Evolutionary conservation across 2,888 invertebrate species (phyloP).

Genomic region (Caradrina kadenii): DNA sequence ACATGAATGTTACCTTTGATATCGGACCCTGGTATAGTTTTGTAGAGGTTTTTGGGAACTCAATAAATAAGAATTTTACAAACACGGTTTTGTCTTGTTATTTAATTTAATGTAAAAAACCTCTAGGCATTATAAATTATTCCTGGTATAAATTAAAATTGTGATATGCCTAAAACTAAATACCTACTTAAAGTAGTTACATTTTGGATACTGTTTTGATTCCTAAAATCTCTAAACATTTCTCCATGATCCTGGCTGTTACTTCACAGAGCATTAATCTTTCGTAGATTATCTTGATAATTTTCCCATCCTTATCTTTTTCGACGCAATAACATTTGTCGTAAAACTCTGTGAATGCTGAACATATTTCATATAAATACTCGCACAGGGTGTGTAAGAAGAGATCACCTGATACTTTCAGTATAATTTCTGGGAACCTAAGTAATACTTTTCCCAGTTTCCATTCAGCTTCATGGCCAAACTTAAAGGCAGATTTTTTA

Average conservation of each 20-base stretch:
- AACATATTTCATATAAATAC: conserved; percentile 98
- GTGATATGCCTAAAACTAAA: conserved; percentile 56
- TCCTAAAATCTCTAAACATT: conserved; percentile 97
- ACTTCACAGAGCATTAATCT: conserved; percentile 98
- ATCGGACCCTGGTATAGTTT: conserved; percentile 87
- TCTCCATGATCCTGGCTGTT: conserved; percentile 96
- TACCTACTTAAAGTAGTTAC: conserved; percentile 87
- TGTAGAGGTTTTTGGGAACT: conserved; percentile 89
- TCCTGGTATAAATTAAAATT: conserved; percentile 58
- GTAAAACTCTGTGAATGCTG: conserved; percentile 98
- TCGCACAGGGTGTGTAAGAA: conserved; percentile 97
- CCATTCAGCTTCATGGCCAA: conserved; percentile 98
- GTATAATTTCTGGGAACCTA: conserved; percentile 96
- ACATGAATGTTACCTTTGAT: conserved; percentile 80
- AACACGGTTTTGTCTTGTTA: conserved; percentile 70
- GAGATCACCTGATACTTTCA: conserved; percentile 95
- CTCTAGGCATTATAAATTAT: conserved; percentile 47
- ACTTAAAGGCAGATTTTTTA: conserved; percentile 90
- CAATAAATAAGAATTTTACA: conserved; percentile 85
- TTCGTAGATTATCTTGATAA: conserved; percentile 95
- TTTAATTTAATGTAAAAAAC: conserved; percentile 54
- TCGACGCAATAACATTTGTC: conserved; percentile 99
- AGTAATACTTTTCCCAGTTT: conserved; percentile 97
- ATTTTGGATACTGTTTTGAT: conserved; percentile 97
- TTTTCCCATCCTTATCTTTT: conserved; percentile 95